These are phyloP conservation scores for Drosophila borealis DNA, from an alignment of 2,888 invertebrate genomes.

Conservation along the genomic window DNA sequence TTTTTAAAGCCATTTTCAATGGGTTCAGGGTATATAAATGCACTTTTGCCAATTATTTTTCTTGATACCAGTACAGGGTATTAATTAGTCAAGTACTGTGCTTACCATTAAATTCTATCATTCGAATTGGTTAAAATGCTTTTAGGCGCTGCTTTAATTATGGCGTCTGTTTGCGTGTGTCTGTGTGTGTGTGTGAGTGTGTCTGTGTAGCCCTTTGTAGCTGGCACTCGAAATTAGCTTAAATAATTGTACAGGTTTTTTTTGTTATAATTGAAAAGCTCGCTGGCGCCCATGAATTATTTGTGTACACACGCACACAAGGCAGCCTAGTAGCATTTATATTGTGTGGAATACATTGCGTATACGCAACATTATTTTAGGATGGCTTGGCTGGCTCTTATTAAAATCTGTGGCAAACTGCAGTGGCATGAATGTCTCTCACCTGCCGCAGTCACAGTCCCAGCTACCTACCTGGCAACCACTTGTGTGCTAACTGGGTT, in stretches of 20 bases:
- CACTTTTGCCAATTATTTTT: neutral
- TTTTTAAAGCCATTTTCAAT: too few species aligned
- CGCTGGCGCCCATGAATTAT: constrained; percentile 2
- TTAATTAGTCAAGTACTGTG: neutral
- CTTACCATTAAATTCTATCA: neutral
- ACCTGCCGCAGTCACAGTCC: constrained; percentile 17
- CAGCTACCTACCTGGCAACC: constrained; percentile 51
- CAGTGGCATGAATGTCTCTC: constrained; percentile 20
- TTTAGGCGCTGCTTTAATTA: constrained; percentile 26
- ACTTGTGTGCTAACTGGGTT: constrained; percentile 63
- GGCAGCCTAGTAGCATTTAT: constrained; percentile 9
- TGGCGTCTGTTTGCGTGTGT: neutral
- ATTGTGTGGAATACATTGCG: constrained; percentile 13
- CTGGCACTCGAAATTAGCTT: constrained; percentile 22
- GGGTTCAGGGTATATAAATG: too few species aligned
- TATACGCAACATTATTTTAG: constrained; percentile 28
- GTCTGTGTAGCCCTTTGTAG: constrained; percentile 12
- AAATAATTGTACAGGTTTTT: constrained; percentile 26
- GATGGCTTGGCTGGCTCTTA: constrained; percentile 12
- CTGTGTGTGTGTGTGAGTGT: neutral
- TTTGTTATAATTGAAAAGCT: constrained; percentile 22
- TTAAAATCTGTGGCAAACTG: constrained; percentile 21
- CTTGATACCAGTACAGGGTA: neutral
- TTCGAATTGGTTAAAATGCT: constrained; percentile 19
- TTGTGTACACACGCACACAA: constrained; percentile 5